Evolutionary conservation across 2,797 vertebrate species (phyloP).

Genomic region (Hirundo rustica): DNA sequence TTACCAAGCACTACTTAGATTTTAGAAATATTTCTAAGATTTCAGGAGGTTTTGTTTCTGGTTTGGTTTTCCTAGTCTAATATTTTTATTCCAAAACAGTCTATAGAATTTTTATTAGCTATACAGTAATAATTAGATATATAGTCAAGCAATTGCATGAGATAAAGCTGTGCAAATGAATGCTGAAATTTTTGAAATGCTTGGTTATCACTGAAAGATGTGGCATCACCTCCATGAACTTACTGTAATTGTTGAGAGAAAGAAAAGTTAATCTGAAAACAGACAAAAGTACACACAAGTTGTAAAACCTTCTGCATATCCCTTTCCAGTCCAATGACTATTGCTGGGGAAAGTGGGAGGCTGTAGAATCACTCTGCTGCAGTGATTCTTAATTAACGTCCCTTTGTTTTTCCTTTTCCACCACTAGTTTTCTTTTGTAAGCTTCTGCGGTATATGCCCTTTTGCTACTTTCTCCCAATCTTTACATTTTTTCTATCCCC

Average conservation of each 20-base stretch:
- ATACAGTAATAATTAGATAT: neutral
- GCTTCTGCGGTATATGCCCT: neutral
- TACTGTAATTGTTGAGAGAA: neutral
- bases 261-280: neutral
- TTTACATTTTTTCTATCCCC: neutral
- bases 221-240: neutral
- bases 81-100: neutral
- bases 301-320: neutral
- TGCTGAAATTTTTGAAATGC: neutral
- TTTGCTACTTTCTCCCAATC: neutral
- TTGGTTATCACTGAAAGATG: fast-evolving
- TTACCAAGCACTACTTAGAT: neutral
- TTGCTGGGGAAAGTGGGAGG: neutral
- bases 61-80: neutral
- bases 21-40: neutral
- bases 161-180: neutral
- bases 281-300: neutral
- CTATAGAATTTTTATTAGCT: neutral
- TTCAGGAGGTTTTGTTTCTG: neutral
- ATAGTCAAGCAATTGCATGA: neutral
- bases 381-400: neutral
- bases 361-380: neutral
- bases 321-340: neutral
- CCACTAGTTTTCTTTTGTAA: neutral
- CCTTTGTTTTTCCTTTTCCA: neutral